A percentile compares a stretch with the other conserved stretches of the same genome.
Conservation (phyloP, 1,140 invertebrate species). For the Bombus cullumanus region DNA sequence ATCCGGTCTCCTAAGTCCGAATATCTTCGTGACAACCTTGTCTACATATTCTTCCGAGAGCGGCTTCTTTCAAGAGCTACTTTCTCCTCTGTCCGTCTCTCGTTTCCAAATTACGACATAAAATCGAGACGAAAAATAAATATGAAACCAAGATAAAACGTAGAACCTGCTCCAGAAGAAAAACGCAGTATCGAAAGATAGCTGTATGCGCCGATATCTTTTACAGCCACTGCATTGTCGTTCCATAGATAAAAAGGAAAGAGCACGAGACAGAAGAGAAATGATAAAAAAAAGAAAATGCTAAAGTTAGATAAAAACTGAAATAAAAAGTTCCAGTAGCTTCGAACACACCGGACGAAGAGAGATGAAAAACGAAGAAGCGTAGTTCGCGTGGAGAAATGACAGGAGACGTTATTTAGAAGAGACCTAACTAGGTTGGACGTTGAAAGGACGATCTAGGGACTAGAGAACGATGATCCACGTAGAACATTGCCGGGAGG, state of each 20-base stretch:
- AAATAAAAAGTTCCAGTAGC: neutral
- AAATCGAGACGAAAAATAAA: no score
- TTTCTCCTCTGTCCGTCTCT: no score
- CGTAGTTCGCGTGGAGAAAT: neutral
- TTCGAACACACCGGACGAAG: neutral
- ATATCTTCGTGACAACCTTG: constrained; percentile 15
- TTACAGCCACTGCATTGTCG: no score
- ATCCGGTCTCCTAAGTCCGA: neutral
- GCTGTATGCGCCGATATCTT: no score
- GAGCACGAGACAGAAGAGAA: no score
- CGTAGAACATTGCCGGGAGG: constrained; percentile 44
- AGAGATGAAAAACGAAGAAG: neutral
- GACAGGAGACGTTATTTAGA: neutral
- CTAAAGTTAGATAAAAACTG: no score
- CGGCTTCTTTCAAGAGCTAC: neutral
- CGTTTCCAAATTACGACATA: no score
- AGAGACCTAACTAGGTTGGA: neutral
- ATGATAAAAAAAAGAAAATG: neutral
- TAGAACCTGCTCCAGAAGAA: no score
- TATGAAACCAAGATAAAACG: no score
- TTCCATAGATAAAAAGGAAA: neutral
- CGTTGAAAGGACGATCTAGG: constrained; percentile 1
- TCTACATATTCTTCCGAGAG: neutral
- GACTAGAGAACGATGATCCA: constrained; percentile 52
- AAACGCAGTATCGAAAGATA: no score